Percentiles rank a stretch among this genome's conserved stretches.
These are phyloP conservation scores for Drosophila sordidula DNA, from an alignment of 2,888 invertebrate genomes.

Conservation along the genomic window DNA sequence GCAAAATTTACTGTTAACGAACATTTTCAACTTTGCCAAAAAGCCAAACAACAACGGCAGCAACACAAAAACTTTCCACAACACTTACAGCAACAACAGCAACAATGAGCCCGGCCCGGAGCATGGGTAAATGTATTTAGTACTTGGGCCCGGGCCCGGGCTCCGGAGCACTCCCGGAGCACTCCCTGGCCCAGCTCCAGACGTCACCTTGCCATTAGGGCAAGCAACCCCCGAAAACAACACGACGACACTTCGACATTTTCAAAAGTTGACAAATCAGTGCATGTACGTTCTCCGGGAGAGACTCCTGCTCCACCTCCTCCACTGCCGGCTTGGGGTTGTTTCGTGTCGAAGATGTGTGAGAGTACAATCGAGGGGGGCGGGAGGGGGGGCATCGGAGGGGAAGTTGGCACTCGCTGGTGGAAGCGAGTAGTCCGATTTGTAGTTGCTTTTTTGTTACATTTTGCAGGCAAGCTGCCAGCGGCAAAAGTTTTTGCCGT, in stretches of 20 bases:
- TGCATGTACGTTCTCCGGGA: constrained; percentile 62
- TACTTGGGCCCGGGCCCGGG: constrained; percentile 23
- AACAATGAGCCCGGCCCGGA: constrained; percentile 54
- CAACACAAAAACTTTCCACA: constrained; percentile 79
- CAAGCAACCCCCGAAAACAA: constrained; percentile 59
- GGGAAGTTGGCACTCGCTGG: constrained; percentile 11
- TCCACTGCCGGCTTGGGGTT: constrained; percentile 47
- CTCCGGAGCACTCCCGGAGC: too few relatives aligned
- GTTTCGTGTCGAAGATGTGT: constrained; percentile 39
- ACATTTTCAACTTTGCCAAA: constrained; percentile 79
- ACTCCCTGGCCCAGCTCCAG: constrained; percentile 8
- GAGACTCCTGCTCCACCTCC: constrained; percentile 9
- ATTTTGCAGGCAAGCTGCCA: constrained; percentile 59
- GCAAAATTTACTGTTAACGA: constrained; percentile 79
- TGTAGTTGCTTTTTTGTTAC: constrained; percentile 76
- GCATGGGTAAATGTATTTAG: constrained; percentile 75
- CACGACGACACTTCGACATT: constrained; percentile 76
- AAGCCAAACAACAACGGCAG: constrained; percentile 79
- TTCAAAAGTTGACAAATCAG: constrained; percentile 82
- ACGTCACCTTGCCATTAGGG: constrained; percentile 66
- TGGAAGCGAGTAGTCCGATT: constrained; percentile 56
- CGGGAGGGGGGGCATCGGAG: not conserved
- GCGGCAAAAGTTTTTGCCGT: constrained; percentile 64
- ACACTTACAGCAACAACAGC: constrained; percentile 65
- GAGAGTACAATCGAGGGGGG: too few relatives aligned